These are phyloP conservation scores for Belonocnema kinseyi DNA, from an alignment of 1,140 invertebrate species.

Conservation along the genomic window DNA sequence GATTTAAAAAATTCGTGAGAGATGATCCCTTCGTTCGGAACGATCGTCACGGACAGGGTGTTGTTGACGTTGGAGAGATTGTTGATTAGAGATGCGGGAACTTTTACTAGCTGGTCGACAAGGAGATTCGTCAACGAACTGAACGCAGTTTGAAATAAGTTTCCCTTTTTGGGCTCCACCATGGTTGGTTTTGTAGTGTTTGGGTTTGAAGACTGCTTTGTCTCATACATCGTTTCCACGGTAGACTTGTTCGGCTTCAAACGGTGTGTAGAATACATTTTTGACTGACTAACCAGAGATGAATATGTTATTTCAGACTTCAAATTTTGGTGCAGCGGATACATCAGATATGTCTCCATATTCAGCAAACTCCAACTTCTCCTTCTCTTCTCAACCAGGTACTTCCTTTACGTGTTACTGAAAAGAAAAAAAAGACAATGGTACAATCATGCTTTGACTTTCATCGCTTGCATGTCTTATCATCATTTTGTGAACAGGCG, in stretches of 20 bases:
- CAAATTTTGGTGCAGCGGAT: constrained; percentile 6
- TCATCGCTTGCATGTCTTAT: neutral
- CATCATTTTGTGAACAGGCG: neutral
- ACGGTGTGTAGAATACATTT: constrained; percentile 43
- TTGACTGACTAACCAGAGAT: neutral
- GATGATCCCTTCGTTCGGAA: constrained; percentile 56
- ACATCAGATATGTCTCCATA: neutral
- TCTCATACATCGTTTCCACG: constrained; percentile 43
- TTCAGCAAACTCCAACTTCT: constrained; percentile 40
- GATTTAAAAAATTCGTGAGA: constrained; percentile 54
- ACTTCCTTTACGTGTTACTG: constrained; percentile 46
- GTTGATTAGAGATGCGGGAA: constrained; percentile 46
- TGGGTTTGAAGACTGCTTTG: constrained; percentile 40
- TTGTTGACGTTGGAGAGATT: constrained; percentile 47
- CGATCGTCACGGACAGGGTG: constrained; percentile 59
- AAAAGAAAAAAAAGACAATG: constrained; percentile 28
- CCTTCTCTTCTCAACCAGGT: constrained; percentile 25
- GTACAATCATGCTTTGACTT: neutral
- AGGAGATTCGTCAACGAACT: constrained; percentile 49
- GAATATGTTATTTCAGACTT: neutral
- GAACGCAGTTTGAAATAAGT: constrained; percentile 49
- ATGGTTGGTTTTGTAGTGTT: constrained; percentile 4
- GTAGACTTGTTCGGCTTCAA: neutral
- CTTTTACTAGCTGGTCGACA: constrained; percentile 48
- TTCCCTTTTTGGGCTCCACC: constrained; percentile 44